Base-by-base conservation (phyloP, 2,113 vertebrate genomes). In the Aptenodytes forsteri region DNA sequence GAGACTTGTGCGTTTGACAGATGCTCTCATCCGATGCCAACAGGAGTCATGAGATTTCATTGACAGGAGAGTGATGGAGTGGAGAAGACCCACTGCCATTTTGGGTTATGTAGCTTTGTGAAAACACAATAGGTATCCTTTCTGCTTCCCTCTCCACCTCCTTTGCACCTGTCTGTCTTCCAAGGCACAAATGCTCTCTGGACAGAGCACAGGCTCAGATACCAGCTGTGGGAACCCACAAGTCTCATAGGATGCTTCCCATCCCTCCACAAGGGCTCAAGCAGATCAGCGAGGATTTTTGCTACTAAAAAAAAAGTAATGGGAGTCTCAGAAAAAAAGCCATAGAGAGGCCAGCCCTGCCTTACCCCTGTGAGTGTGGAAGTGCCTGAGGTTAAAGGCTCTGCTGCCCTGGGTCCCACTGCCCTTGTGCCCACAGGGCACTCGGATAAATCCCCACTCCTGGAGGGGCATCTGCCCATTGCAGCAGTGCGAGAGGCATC, bases 61-160 rank as follows among this genome's bases (percentile, higher is more conserved):
- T 95, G 95, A 91, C 93, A 86, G 94, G 29, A 93, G 58, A 83
- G 69, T 94, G 94, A 96, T 94, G 93, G 92, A 95, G 87, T 94
- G 84, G 83, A 82, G 85, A 92, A 94, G 85, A 96, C 80, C 94
- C 87, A 72, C 58, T 87, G 96, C 87, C 90, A 79, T 89, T 81
- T 46, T 76, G 83, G 95, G 89, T 90, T 96, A 83, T 25, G 78
- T 58, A 87, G 75, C 84, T 93, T 91, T 95, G 87, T 93, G 90
- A 97, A 94, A 94, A 87, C 83, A 86, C 91, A 95, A 73, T 95
- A 96, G 91, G 85, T 93, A 15, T 89, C 82, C 20, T 19, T 93
- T 67, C 85, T 83, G 92, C 86, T 73, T 89, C 77, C 79, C 89
- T 80, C n/a, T 2, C 52, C 67, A 55, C 71, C 50, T 94, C 90